phyloP scores from a whole-genome alignment of 1,140 invertebrate species.

The Dryas iulia region DNA sequence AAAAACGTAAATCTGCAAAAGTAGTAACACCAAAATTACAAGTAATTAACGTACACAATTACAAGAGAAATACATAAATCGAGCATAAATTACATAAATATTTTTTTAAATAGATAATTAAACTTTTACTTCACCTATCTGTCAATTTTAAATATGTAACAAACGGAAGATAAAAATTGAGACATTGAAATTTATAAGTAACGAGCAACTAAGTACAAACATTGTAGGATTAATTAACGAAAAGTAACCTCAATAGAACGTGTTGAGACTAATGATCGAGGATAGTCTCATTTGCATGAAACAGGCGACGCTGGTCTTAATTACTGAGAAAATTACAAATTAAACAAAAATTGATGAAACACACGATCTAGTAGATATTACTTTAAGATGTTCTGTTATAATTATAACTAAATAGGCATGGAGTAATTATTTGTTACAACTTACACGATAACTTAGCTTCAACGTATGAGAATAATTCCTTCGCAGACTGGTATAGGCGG shows the following conservation, averaged over 20 bases:
- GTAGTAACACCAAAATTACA: too few relatives aligned
- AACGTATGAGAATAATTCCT: too few relatives aligned
- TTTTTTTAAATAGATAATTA: too few relatives aligned
- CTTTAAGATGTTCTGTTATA: background rate
- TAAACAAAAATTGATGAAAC: conserved; percentile 34
- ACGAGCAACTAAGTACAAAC: conserved; percentile 23
- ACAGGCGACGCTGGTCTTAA: conserved; percentile 63
- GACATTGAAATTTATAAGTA: background rate
- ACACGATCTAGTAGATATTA: background rate
- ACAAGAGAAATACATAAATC: too few relatives aligned
- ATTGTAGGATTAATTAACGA: conserved; percentile 72
- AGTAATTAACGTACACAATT: too few relatives aligned
- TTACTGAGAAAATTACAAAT: conserved; percentile 57
- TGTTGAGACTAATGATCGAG: conserved; percentile 74
- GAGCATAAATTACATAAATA: too few relatives aligned
- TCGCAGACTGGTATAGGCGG: too few relatives aligned
- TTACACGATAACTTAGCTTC: background rate
- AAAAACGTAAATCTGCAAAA: too few relatives aligned
- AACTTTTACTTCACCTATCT: too few relatives aligned
- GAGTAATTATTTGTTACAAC: background rate
- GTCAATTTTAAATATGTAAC: background rate
- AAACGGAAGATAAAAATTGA: background rate
- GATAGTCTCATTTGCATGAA: conserved; percentile 76
- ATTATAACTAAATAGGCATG: background rate
- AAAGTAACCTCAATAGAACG: conserved; percentile 70